phyloP scores from a whole-genome alignment of 2,888 invertebrate genomes.

The Protonemura montana region DNA sequence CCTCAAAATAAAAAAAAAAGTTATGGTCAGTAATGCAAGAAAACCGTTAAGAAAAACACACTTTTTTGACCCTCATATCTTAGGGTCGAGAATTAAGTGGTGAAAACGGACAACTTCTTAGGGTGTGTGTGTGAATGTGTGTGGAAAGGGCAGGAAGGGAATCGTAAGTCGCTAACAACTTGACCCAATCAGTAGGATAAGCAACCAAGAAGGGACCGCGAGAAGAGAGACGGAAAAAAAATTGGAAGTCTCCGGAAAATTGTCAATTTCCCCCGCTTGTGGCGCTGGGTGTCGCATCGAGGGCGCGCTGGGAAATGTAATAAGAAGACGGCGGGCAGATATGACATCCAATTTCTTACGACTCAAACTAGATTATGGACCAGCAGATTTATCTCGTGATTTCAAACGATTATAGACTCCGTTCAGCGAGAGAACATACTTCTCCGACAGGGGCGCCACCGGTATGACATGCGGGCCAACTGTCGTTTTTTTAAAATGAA shows the following conservation, averaged over 20 bases:
- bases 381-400: slow-evolving; percentile 7
- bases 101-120: too few species aligned
- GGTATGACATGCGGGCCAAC: too few species aligned
- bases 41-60: too few species aligned
- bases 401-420: too few species aligned
- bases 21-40: too few species aligned
- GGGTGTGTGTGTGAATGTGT: background rate
- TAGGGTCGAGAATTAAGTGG: too few species aligned
- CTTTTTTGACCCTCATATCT: too few species aligned
- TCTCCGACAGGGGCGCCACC: too few species aligned
- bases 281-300: background rate
- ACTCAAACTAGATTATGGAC: background rate
- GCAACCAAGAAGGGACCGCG: background rate
- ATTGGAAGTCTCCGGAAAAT: background rate
- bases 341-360: background rate
- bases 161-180: background rate
- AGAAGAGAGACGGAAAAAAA: background rate
- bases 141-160: background rate
- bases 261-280: background rate
- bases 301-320: background rate
- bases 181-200: background rate
- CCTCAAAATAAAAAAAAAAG: too few species aligned
- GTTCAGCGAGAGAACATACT: too few species aligned
- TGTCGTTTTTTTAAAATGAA: too few species aligned
- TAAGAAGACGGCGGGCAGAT: background rate